Conservation (phyloP, 2,888 invertebrate species). For the Patella ulyssiponensis region DNA sequence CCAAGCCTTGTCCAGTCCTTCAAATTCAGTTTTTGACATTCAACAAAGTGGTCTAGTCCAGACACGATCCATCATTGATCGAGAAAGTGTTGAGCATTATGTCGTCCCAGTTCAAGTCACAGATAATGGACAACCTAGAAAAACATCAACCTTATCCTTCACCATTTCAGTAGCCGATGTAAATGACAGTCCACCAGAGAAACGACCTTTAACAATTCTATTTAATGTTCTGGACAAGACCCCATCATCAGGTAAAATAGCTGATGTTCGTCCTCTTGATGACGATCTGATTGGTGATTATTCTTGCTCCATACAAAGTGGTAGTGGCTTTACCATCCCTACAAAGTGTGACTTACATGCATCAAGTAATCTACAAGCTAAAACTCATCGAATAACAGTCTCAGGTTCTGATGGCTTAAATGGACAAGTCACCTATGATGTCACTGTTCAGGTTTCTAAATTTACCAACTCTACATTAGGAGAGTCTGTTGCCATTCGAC, state of each 20-base stretch:
- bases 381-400: conserved; percentile 78
- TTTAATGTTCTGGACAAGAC: conserved; percentile 78
- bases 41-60: conserved; percentile 85
- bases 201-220: conserved; percentile 85
- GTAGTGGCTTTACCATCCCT: conserved; percentile 76
- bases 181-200: conserved; percentile 90
- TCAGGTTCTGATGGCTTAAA: conserved; percentile 88
- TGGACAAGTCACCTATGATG: conserved; percentile 82
- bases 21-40: conserved; percentile 82
- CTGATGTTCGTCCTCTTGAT: conserved; percentile 93
- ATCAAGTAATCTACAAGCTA: conserved; percentile 39
- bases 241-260: conserved; percentile 84
- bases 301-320: conserved; percentile 78
- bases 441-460: conserved; percentile 85
- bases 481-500: conserved; percentile 84
- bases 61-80: conserved; percentile 85
- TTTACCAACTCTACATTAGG: conserved; percentile 87
- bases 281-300: conserved; percentile 91
- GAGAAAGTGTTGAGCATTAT: conserved; percentile 84
- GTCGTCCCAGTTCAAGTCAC: conserved; percentile 87
- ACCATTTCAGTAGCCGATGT: conserved; percentile 83
- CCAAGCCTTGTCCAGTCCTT: conserved; percentile 80
- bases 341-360: conserved; percentile 86
- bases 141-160: conserved; percentile 86
- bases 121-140: conserved; percentile 86